Conservation (phyloP, 2,888 invertebrate species). For the Drosophila cyrtoloma region DNA sequence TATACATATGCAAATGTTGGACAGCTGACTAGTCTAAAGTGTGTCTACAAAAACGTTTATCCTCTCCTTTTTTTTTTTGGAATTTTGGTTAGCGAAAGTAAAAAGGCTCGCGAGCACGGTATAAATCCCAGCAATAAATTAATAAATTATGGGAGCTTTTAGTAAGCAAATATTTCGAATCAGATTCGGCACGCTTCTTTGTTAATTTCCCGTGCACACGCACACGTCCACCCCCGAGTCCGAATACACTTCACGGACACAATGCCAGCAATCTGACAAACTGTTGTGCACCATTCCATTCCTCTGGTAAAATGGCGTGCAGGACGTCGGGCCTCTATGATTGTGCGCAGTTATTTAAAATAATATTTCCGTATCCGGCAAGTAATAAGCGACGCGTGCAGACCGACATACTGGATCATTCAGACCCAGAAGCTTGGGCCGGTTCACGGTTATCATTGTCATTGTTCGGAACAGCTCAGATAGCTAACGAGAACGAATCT, state of each 20-base stretch:
- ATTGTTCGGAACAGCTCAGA: constrained; percentile 16
- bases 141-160: constrained; percentile 51
- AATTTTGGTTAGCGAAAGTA: background rate
- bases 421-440: background rate
- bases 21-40: background rate
- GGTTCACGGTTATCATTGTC: background rate
- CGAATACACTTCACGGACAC: constrained; percentile 21
- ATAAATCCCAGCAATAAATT: constrained; percentile 56
- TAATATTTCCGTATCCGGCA: constrained; percentile 80
- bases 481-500: background rate
- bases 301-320: constrained; percentile 21
- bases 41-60: background rate
- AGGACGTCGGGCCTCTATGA: constrained; percentile 37
- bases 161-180: constrained; percentile 73
- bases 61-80: background rate
- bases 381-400: constrained; percentile 74
- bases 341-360: constrained; percentile 71
- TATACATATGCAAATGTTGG: background rate
- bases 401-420: constrained; percentile 9
- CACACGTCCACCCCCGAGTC: constrained; percentile 41
- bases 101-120: background rate
- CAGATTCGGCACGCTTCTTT: constrained; percentile 74
- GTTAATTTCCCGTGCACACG: constrained; percentile 79
- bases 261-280: constrained; percentile 29
- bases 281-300: constrained; percentile 19